Base-by-base conservation (phyloP, 2,797 vertebrate genomes). In the Lerista edwardsae region DNA sequence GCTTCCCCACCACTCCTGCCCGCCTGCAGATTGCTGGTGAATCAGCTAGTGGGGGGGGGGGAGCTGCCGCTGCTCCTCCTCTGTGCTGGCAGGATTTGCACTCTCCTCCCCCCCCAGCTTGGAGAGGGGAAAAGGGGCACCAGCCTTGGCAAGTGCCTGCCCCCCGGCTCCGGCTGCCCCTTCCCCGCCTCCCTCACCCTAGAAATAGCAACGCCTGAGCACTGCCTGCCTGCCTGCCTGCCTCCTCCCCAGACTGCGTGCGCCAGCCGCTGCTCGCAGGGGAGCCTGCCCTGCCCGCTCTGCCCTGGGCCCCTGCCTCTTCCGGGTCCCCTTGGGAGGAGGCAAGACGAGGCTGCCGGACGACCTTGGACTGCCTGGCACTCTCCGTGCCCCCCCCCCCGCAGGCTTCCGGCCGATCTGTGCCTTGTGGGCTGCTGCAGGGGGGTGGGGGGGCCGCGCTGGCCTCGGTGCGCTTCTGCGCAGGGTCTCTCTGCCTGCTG, bases 211-310 rank as follows among this genome's bases (percentile, higher is more conserved):
- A 15, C 15, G 51, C 51, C 51, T 3, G 65, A 67, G 41, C 10
- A 25, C 65, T 14, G 1, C 64, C 76, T 86, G 11, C 17, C 62
- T 75, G 41, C 57, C 64, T 72, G 15, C 68, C 89, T 87, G 73
- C 81, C 21, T 1, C 65, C 17, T 3, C 69, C 71, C 25, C 2
- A 39, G 39, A 34, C 65, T 3, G 51, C 17, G 2, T 34, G 65
- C 4, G 31, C n/a, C 27, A 55, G 51, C 51, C 51, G 15, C 14
- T 17, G 15, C 64, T 41, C 14, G 2, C 3, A 41, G 34, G 5
- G 6, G 69, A 9, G 34, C 36, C 4, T 17, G 8, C 34, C 17
- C n/a, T n/a, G 64, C 39, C 17, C 61, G n/a, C n/a, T n/a, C 25
- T 57, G 11, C 25, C 29, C 15, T 1, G 4, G 78, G 69, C 73